phyloP scores from a whole-genome alignment of 1,140 invertebrate species.

The Holotrichia oblita region DNA sequence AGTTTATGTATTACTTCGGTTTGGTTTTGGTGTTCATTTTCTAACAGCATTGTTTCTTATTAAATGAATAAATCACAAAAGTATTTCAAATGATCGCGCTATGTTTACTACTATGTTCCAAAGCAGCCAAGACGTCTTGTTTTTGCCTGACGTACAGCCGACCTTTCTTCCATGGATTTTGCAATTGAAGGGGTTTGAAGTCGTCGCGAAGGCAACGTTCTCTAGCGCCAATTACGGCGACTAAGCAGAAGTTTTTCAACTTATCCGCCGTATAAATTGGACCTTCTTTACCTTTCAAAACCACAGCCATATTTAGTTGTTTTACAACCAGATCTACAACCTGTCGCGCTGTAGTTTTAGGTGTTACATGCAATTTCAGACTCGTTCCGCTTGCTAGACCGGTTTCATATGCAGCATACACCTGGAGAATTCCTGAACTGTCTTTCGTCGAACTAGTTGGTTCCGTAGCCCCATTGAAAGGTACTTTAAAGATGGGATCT shows the following conservation, averaged over 20 bases:
- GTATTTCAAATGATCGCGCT: slow-evolving; percentile 66
- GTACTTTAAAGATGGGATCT: slow-evolving; percentile 53
- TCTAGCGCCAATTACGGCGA: slow-evolving; percentile 91
- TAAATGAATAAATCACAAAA: slow-evolving; percentile 16
- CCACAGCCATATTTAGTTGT: slow-evolving; percentile 92
- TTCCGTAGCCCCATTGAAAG: slow-evolving; percentile 40
- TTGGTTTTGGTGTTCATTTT: slow-evolving; percentile 25
- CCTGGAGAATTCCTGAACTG: slow-evolving; percentile 74
- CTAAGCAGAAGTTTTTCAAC: slow-evolving; percentile 89
- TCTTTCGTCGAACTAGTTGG: slow-evolving; percentile 5
- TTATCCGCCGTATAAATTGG: slow-evolving; percentile 85
- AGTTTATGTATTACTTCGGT: neutral
- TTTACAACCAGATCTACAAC: slow-evolving; percentile 94
- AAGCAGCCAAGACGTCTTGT: slow-evolving; percentile 85
- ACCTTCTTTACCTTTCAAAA: slow-evolving; percentile 84
- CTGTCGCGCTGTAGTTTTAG: slow-evolving; percentile 88
- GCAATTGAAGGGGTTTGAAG: slow-evolving; percentile 89
- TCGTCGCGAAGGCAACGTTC: slow-evolving; percentile 93
- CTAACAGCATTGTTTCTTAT: slow-evolving; percentile 3
- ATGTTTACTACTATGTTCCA: slow-evolving; percentile 84
- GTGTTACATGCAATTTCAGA: slow-evolving; percentile 91
- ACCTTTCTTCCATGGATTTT: slow-evolving; percentile 95
- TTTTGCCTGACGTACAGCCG: slow-evolving; percentile 90
- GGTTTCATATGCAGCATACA: slow-evolving; percentile 95
- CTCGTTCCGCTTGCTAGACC: slow-evolving; percentile 91